Evolutionary conservation across 2,797 vertebrate genomes (phyloP).

Genomic region (Enteromius radiatus): DNA sequence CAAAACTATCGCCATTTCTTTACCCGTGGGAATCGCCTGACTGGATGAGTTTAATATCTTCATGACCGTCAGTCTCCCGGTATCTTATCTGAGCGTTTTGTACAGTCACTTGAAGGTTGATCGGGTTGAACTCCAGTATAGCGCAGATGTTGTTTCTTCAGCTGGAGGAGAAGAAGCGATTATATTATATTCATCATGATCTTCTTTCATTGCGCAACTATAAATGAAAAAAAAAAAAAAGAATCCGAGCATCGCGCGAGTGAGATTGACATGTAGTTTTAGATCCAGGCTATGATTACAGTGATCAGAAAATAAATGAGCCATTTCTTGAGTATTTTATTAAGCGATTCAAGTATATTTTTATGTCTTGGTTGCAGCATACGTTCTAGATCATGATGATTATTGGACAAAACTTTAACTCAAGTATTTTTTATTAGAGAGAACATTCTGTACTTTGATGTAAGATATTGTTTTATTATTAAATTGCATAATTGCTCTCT

Average conservation of each 20-base stretch:
- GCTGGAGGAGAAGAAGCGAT: neutral
- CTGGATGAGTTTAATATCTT: neutral
- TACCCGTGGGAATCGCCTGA: conserved; percentile 1
- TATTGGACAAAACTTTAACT: neutral
- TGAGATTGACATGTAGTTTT: neutral
- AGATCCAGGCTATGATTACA: neutral
- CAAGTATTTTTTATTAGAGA: neutral
- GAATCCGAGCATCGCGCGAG: neutral
- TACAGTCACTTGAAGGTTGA: conserved; percentile 1
- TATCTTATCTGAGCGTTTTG: neutral
- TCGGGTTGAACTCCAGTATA: neutral
- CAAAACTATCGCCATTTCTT: conserved; percentile 33
- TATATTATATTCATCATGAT: neutral
- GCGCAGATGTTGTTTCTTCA: neutral
- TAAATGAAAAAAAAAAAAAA: neutral
- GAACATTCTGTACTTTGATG: conserved; percentile 5
- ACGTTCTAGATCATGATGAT: neutral
- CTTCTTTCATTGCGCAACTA: conserved; percentile 13
- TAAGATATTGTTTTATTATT: neutral
- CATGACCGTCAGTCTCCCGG: neutral
- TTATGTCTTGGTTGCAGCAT: neutral
- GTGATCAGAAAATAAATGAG: neutral
- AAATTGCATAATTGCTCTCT: neutral
- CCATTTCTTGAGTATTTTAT: neutral
- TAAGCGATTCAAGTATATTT: neutral